Evolutionary conservation across 1,140 invertebrate species (phyloP).

Genomic region (Neomicropteryx cornuta): DNA sequence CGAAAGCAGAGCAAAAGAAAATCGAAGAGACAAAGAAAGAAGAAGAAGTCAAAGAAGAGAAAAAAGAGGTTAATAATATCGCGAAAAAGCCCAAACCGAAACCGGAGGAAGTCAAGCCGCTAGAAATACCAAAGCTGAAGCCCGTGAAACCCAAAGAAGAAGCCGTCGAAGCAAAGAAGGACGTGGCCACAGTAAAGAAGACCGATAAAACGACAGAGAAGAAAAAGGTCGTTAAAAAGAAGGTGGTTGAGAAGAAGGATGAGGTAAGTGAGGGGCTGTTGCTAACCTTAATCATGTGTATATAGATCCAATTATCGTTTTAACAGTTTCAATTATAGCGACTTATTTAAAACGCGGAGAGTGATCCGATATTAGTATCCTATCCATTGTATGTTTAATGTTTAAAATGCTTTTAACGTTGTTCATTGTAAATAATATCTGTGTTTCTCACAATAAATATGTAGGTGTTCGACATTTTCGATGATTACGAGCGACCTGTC

Average conservation of each 20-base stretch:
- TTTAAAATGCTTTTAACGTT: not conserved
- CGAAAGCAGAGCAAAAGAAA: constrained; percentile 8
- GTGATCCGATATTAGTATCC: no score
- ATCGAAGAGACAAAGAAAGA: constrained; percentile 35
- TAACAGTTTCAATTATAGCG: no score
- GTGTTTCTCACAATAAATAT: no score
- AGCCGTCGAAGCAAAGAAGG: constrained; percentile 33
- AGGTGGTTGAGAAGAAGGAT: constrained; percentile 33
- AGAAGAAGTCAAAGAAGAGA: constrained; percentile 39
- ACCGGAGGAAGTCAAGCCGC: constrained; percentile 32
- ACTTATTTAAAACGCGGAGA: no score
- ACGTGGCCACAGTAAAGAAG: constrained; percentile 20
- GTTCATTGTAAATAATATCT: not conserved
- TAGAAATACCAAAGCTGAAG: constrained; percentile 42
- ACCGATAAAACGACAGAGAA: constrained; percentile 29
- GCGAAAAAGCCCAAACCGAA: constrained; percentile 34
- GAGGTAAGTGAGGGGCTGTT: constrained; percentile 40
- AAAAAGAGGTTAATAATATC: constrained; percentile 32
- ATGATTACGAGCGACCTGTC: constrained; percentile 48
- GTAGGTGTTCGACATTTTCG: constrained; percentile 39
- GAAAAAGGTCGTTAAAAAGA: constrained; percentile 37
- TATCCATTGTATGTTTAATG: constrained; percentile 1
- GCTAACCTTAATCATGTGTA: no score
- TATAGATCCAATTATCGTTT: no score
- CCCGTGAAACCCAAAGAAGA: constrained; percentile 40